A percentile compares a stretch with the other conserved stretches of the same genome.
Evolutionary conservation across 2,113 vertebrate genomes (phyloP).

Genomic region (Piaya cayana): DNA sequence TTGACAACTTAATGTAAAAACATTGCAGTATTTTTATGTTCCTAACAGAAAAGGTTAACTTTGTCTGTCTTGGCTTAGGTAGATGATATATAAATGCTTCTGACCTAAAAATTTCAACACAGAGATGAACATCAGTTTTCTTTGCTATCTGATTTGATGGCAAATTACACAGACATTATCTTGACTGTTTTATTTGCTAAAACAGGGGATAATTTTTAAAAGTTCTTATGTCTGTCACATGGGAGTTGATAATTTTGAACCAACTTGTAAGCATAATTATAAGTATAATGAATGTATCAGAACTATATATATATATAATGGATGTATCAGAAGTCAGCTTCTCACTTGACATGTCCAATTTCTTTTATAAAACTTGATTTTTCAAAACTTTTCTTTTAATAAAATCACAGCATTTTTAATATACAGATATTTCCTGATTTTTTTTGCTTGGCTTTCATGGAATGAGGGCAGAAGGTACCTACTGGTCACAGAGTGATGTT

Average conservation of each 20-base stretch:
- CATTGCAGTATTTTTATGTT: not conserved
- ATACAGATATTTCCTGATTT: not conserved
- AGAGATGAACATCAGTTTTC: not conserved
- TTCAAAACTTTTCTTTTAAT: not conserved
- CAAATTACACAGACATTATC: not conserved
- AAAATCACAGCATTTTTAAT: not conserved
- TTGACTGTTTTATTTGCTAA: not conserved
- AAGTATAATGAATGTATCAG: not conserved
- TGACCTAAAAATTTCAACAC: not conserved
- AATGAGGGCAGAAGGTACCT: not conserved
- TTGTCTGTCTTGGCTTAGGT: not conserved
- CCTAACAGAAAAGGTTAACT: not conserved
- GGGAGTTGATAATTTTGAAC: not conserved
- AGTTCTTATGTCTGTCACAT: not conserved
- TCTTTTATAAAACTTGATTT: not conserved
- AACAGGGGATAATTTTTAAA: not conserved
- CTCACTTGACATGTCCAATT: not conserved
- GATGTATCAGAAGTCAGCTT: not conserved
- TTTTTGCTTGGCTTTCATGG: fast-evolving
- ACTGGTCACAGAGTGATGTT: not conserved
- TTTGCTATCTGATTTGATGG: not conserved
- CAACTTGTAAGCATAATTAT: not conserved
- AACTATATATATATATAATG: not conserved
- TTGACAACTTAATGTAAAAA: not conserved
- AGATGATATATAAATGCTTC: not conserved